Evolutionary conservation across 2,113 vertebrate species (phyloP).

Genomic region (Corvus hawaiiensis): DNA sequence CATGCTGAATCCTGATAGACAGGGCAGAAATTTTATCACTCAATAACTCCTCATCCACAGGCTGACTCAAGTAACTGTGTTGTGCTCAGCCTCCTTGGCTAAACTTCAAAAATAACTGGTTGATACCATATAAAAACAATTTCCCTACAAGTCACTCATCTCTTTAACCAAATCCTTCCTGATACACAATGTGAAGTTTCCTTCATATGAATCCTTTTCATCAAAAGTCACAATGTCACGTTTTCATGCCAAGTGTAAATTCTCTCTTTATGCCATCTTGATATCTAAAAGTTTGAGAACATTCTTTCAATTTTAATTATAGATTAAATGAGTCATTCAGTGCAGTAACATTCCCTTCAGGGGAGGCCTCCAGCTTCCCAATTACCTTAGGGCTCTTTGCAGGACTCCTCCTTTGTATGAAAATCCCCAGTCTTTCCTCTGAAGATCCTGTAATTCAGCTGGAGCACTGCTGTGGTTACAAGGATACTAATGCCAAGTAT

Average conservation of each 20-base stretch:
- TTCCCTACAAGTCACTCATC: neutral
- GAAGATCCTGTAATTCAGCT: neutral
- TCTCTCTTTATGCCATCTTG: neutral
- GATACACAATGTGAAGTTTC: accelerated
- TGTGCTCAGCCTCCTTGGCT: neutral
- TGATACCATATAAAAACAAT: neutral
- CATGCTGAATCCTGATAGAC: neutral
- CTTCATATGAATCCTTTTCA: neutral
- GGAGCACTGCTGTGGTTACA: neutral
- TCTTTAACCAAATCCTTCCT: neutral
- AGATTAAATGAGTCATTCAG: neutral
- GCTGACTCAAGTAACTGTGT: neutral
- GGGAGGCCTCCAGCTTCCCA: neutral
- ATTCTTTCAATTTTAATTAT: neutral
- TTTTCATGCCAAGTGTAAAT: neutral
- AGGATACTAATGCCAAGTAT: neutral
- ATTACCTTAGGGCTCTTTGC: neutral
- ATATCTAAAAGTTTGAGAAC: neutral
- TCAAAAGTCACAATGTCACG: neutral
- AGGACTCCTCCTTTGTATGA: neutral
- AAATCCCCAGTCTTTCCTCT: neutral
- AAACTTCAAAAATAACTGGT: neutral
- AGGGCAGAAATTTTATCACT: neutral
- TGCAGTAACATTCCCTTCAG: neutral
- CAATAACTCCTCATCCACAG: neutral